Base-by-base conservation (phyloP, 2,888 invertebrate species). In the Pycnomerus fuliginosus region DNA sequence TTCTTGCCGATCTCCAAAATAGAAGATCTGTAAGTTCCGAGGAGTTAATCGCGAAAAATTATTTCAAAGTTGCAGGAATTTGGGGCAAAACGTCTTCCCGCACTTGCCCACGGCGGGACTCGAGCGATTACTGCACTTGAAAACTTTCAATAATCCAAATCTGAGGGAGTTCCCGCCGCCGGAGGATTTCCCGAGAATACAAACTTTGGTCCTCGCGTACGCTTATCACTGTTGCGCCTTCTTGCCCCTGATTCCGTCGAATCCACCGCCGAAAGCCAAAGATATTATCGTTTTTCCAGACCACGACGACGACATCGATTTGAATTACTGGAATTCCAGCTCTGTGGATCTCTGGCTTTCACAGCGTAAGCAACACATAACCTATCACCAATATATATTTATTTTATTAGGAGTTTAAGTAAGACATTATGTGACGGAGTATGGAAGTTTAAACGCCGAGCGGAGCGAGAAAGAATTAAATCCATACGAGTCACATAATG, bases 141-240 rank as follows among this genome's bases (percentile, higher is more conserved):
- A 94, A 74, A 90, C 91, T 16, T 93, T 91, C 76, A 92, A 93
- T 74, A 96, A 95, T 76, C 90, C 90, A 0, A 80, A 85, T 55
- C 77, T 96, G 51, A 78, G 85, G 25, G 89, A 90, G 61, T 95
- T 96, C 71, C 95, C 94, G 16, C 79, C 86, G 1, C 90, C 93
- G 0, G 87, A 88, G 52, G 79, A 83, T 37, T 92, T 96, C 73
- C 95, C 94, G 0, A 76, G 86, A 20, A 89, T 95, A 51, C 85
- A 89, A 74, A 87, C 85, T 7, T 76, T 95, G 64, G 84, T 90
- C 24, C 75, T 96, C 23, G 90, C 94, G 1, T 96, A 95, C 73
- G 95, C 96, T 54, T 97, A 96, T 74, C 96, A 97, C 70, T 97
- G 96, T 75, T 96, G 96, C 74, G 87, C 90, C 50, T 94, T 90